Conservation (phyloP, 2,113 vertebrate genomes). For the Gavia stellata region DNA sequence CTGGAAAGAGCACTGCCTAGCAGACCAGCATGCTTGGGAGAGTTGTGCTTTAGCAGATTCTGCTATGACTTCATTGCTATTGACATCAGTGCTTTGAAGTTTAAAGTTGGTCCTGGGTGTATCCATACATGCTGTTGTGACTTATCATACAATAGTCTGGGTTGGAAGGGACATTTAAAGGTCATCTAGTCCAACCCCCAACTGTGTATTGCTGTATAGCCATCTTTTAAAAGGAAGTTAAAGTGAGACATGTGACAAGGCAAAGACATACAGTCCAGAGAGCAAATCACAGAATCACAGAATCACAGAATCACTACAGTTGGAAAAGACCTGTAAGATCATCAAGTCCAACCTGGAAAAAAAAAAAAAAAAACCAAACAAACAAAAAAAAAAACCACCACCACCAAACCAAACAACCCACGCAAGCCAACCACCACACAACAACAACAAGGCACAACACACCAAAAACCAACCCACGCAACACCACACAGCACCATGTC, state of each 20-base stretch:
- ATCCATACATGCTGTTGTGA: not conserved
- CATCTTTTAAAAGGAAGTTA: not conserved
- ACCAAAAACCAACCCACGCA: too few species aligned
- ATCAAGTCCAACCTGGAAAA: too few species aligned
- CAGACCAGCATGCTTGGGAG: not conserved
- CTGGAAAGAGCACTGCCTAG: not conserved
- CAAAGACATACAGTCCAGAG: not conserved
- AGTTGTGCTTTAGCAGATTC: not conserved
- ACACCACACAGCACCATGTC: too few species aligned
- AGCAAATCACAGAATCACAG: too few species aligned
- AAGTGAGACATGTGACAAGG: not conserved
- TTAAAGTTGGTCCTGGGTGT: not conserved
- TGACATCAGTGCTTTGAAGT: not conserved
- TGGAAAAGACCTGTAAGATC: too few species aligned
- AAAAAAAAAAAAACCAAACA: too few species aligned
- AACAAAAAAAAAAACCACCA: too few species aligned
- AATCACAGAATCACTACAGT: too few species aligned
- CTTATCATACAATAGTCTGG: not conserved
- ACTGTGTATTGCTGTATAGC: not conserved
- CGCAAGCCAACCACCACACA: too few species aligned
- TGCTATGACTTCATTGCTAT: not conserved
- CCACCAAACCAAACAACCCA: too few species aligned
- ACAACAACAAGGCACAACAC: too few species aligned
- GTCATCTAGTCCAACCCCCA: not conserved
- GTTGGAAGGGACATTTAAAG: not conserved